Percentiles rank a stretch among this genome's conserved stretches.
phyloP scores from a whole-genome alignment of 2,797 vertebrate genomes.

The Urophycis tenuis region DNA sequence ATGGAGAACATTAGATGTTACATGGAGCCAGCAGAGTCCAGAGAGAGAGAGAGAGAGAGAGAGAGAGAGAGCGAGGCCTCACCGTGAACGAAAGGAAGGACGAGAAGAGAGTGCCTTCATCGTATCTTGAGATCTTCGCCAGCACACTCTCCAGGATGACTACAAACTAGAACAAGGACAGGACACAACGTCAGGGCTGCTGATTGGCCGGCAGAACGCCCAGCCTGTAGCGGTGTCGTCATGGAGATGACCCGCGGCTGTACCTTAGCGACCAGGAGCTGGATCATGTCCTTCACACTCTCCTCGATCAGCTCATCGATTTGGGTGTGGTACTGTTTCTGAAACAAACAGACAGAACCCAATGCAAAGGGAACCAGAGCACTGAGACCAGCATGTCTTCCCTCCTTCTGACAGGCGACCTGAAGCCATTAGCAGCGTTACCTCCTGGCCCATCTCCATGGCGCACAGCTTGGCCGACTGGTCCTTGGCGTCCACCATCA shows the following conservation, averaged over 20 bases:
- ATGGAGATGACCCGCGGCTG: conserved; percentile 17
- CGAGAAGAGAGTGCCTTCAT: conserved; percentile 98
- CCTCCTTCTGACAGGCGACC: background rate
- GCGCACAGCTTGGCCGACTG: conserved; percentile 98
- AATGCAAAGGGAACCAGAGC: background rate
- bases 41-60: background rate
- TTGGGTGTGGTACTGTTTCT: conserved; percentile 97
- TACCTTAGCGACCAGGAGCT: conserved; percentile 97
- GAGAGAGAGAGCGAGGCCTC: conserved; percentile 52
- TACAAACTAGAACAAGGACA: conserved; percentile 76
- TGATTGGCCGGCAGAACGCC: background rate
- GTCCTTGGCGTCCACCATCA: conserved; percentile 99
- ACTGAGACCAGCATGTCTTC: background rate
- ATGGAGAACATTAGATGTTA: background rate
- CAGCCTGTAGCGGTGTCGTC: background rate
- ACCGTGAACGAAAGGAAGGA: conserved; percentile 99
- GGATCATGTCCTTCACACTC: conserved; percentile 99
- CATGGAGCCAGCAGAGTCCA: background rate
- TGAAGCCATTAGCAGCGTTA: conserved; percentile 50
- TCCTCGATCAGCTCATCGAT: conserved; percentile 99
- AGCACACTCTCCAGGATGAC: conserved; percentile 93
- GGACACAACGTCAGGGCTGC: background rate
- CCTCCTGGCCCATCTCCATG: conserved; percentile 99
- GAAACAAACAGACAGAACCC: conserved; percentile 31
- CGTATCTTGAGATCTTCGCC: conserved; percentile 97